Conservation (phyloP, 1,140 invertebrate species). For the Eciton burchellii region DNA sequence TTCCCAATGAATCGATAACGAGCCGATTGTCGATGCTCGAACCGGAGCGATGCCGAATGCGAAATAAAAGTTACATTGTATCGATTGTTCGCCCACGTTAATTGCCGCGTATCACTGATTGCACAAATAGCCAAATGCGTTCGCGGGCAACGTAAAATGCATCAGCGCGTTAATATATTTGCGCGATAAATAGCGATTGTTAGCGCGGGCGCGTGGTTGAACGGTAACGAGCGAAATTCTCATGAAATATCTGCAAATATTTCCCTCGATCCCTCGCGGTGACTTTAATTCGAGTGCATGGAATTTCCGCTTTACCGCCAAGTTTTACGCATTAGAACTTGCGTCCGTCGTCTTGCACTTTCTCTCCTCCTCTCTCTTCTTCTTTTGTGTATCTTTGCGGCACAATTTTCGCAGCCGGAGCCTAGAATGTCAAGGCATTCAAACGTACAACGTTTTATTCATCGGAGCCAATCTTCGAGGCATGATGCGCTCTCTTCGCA, state of each 20-base stretch:
- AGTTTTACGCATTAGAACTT: background rate
- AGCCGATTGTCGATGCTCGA: background rate
- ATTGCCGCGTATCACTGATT: slow-evolving; percentile 50
- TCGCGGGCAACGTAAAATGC: background rate
- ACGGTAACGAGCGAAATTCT: background rate
- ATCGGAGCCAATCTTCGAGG: slow-evolving; percentile 39
- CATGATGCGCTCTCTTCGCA: slow-evolving; percentile 31
- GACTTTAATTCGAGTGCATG: background rate
- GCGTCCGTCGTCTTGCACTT: background rate
- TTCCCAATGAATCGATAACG: slow-evolving; percentile 38
- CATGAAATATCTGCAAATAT: slow-evolving; percentile 6
- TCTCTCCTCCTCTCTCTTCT: background rate
- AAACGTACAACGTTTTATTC: slow-evolving; percentile 54
- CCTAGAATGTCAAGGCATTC: background rate
- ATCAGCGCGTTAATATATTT: slow-evolving; percentile 28
- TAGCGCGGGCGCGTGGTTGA: background rate
- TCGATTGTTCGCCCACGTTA: slow-evolving; percentile 50
- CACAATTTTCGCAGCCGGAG: background rate
- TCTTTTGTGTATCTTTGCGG: background rate
- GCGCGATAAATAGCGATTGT: slow-evolving; percentile 25
- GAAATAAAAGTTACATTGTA: slow-evolving; percentile 54
- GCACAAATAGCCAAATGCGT: slow-evolving; percentile 9
- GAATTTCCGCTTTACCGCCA: background rate
- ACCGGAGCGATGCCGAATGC: background rate
- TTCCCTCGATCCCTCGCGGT: too few species aligned